Base-by-base conservation (phyloP, 2,113 vertebrate species). In the Egretta garzetta region DNA sequence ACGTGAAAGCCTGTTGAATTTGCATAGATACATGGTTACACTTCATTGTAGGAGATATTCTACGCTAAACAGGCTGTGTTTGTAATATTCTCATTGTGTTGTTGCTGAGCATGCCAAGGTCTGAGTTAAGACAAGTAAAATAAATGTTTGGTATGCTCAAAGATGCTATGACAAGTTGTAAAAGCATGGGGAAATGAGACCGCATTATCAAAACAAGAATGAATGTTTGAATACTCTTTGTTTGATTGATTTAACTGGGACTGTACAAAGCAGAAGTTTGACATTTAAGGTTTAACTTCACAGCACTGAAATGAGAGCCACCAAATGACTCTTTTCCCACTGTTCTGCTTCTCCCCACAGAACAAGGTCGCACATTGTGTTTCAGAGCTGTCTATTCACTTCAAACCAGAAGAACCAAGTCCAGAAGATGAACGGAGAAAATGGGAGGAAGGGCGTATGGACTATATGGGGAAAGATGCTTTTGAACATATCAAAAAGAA, bases 401-500 rank as follows among this genome's bases (percentile, higher is more conserved):
- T 85, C 50, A 95, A 97, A 52, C 35, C 60, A 22, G 97, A 98
- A 90, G 73, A 97, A 67, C 33, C 90, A 20, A 95, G 93, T 84
- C 80, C 88, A 43, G 97, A 93, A 87, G 97, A 98, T 14, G 98
- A 98, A 18, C 97, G 98, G 33, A 94, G 93, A 21, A 98, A 96
- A 81, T 98, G 98, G 99, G 99, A 99, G 90, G 97, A 97, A 33
- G 99, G 99, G 12, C 96, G 85, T 15, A 95, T 97, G 9, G 98
- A 99, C 95, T 99, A 99, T 91, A 84, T 99, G 97, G 99, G 99
- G 39, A 98, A 98, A 86, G 97, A 98, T 20, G 92, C 98, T 23
- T 98, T 98, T 76, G 89, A 98, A 9, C 98, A 98, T 95, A 98
- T 98, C 50, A 97, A 96, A 96, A 98, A 96, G 90, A 98, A 98